phyloP scores from a whole-genome alignment of 2,888 invertebrate species.

The Autographa pulchrina region DNA sequence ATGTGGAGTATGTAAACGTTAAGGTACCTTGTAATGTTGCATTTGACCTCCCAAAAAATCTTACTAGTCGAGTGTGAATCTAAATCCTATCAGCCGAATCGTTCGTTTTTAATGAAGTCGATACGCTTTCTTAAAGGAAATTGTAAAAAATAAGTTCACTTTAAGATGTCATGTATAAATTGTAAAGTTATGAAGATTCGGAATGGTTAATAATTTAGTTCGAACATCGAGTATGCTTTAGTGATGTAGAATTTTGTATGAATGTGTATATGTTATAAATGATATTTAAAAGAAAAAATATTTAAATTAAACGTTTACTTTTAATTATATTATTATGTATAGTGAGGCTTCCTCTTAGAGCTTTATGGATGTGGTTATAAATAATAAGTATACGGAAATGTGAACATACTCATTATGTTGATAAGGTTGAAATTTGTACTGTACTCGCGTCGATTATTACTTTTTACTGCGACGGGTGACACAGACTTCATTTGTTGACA shows the following conservation, averaged over 20 bases:
- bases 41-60: conserved; percentile 68
- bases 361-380: conserved; percentile 85
- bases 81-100: conserved; percentile 72
- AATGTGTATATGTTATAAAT: conserved; percentile 85
- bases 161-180: conserved; percentile 65
- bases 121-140: conserved; percentile 67
- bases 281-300: conserved; percentile 78
- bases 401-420: conserved; percentile 85
- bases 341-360: conserved; percentile 89
- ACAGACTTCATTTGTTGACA: conserved; percentile 53
- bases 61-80: conserved; percentile 86
- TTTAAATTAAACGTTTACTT: conserved; percentile 74
- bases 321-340: conserved; percentile 84
- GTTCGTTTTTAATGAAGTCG: conserved; percentile 59
- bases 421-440: conserved; percentile 78
- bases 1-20: conserved; percentile 21
- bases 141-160: conserved; percentile 63
- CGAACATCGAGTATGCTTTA: conserved; percentile 84
- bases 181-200: conserved; percentile 64
- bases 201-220: conserved; percentile 70
- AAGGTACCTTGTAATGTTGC: conserved; percentile 50
- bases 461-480: conserved; percentile 54
- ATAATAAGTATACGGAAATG: conserved; percentile 84
- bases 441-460: conserved; percentile 69
- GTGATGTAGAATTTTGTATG: conserved; percentile 82